Evolutionary conservation across 1,140 invertebrate genomes (phyloP), one percentile per base, ranked within the genome.

Genomic region (Apis laboriosa): DNA sequence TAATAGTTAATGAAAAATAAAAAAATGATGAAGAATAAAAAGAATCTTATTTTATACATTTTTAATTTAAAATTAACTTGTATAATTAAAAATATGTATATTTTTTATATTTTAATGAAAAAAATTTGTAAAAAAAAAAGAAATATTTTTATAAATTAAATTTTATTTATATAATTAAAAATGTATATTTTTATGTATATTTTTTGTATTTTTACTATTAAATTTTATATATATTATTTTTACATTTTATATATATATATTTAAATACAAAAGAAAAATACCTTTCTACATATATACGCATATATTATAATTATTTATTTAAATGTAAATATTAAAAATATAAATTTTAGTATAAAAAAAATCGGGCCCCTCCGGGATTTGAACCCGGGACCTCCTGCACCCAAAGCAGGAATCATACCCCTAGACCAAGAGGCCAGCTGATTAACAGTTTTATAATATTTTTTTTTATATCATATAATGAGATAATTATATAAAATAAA

Each of bases 351-450:
- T 0, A 17, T 28, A 64, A 64, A 90, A 92, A 94, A 91, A 93
- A 92, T 34, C 55, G 94, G 95, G 95, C 95, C 95, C 94, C 93
- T 95, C 95, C 95, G 95, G 95, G 95, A 96, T 95, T 96, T 95
- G 95, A 96, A 96, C 95, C 95, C 95, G 95, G 95, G 95, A 95
- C 95, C 95, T 95, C 95, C 95, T 95, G 95, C 95, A 96, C 95
- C 95, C 95, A 95, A 95, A 95, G 95, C 95, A 94, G 93, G 94
- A 94, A 95, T 95, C 94, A 95, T 95, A 95, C 95, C 95, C 95
- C 95, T 96, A 96, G 95, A 96, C 95, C 95, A 96, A 95, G 95
- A 94, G 94, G 95, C 95, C 95, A 85, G 80, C 83, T 81, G 61
- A 21, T 28, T 9, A 7, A 0, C 0, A 0, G 0, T 28, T 19